phyloP scores from a whole-genome alignment of 1,140 invertebrate species.

The Bombus pyrosoma region DNA sequence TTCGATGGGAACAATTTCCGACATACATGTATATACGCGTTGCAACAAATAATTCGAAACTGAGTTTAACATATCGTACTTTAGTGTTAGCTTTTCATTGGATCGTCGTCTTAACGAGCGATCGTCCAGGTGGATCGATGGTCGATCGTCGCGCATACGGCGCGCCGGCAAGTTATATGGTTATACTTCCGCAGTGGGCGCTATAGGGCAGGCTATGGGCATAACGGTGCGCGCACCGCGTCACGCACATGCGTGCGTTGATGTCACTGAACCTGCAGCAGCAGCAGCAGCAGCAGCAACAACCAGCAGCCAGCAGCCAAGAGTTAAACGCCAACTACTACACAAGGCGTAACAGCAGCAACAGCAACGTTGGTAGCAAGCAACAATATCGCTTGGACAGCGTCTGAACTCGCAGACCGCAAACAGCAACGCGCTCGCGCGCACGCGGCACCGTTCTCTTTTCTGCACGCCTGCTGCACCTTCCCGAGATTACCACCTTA shows the following conservation, averaged over 20 bases:
- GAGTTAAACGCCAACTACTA: background rate
- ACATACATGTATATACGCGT: too few species aligned
- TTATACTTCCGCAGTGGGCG: conserved; percentile 72
- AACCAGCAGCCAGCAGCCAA: background rate
- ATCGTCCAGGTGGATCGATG: conserved; percentile 20
- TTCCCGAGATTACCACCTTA: conserved; percentile 45
- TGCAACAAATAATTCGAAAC: too few species aligned
- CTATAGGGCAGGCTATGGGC: conserved; percentile 71
- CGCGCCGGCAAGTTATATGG: conserved; percentile 63
- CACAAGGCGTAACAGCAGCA: conserved; percentile 5
- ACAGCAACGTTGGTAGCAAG: background rate
- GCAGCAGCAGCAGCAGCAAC: conserved; percentile 36
- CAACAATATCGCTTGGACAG: background rate
- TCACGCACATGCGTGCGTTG: conserved; percentile 77
- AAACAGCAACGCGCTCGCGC: conserved; percentile 26
- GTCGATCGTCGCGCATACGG: conserved; percentile 61
- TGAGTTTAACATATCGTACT: too few species aligned
- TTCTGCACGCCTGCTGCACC: conserved; percentile 40
- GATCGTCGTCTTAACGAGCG: background rate
- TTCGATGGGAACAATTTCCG: too few species aligned
- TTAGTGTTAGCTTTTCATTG: too few species aligned
- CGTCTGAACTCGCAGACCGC: conserved; percentile 31
- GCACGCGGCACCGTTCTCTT: conserved; percentile 50
- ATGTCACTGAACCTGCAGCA: conserved; percentile 78
- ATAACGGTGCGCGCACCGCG: conserved; percentile 76